phyloP scores from a whole-genome alignment of 2,888 invertebrate genomes.

The Leptopilina drosophilae region DNA sequence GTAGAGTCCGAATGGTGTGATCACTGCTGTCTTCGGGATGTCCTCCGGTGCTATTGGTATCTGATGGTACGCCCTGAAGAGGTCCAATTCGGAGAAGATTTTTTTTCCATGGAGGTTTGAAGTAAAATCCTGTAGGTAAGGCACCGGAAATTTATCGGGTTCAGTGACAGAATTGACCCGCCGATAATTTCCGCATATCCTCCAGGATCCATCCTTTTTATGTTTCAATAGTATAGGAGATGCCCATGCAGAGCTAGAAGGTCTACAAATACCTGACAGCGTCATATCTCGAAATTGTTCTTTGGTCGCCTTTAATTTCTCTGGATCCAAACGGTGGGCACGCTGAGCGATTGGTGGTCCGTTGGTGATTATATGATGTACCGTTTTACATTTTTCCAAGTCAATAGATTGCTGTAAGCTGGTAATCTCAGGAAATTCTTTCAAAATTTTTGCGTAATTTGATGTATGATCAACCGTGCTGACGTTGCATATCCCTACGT shows the following conservation, averaged over 20 bases:
- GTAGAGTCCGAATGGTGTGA: background rate
- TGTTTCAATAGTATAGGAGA: background rate
- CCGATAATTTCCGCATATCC: background rate
- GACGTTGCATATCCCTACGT: background rate
- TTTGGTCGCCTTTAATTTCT: background rate
- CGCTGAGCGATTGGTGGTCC: background rate
- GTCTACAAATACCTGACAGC: background rate
- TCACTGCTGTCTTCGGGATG: background rate
- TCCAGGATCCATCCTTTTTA: background rate
- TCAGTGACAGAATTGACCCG: background rate
- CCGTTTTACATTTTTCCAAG: background rate
- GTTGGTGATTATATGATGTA: background rate
- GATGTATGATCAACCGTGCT: background rate
- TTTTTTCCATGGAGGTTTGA: background rate
- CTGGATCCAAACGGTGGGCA: background rate
- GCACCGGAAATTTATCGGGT: background rate
- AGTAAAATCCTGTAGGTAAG: background rate
- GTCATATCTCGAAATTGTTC: background rate
- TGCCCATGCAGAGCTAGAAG: background rate
- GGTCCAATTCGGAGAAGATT: background rate
- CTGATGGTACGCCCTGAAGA: background rate
- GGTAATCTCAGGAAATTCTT: background rate
- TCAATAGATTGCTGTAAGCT: background rate
- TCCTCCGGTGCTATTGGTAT: background rate
- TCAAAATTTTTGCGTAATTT: background rate